A percentile compares a stretch with the other conserved stretches of the same genome.
phyloP scores from a whole-genome alignment of 2,888 invertebrate genomes.

The Sialis fuliginosa region DNA sequence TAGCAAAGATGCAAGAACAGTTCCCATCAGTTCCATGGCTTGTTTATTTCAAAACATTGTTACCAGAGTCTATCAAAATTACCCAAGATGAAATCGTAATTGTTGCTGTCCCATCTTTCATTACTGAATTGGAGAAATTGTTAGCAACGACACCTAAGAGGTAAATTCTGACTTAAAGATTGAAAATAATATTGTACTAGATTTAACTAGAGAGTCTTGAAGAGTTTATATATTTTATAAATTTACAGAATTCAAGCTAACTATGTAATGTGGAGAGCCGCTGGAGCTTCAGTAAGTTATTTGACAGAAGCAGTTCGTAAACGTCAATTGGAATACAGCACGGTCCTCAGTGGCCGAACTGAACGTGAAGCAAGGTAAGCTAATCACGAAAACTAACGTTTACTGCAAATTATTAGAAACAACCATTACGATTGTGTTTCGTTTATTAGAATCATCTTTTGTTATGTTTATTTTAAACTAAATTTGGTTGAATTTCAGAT shows the following conservation, averaged over 20 bases:
- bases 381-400: background rate
- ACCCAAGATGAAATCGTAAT: constrained; percentile 58
- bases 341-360: constrained; percentile 65
- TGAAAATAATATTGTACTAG: background rate
- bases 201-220: no score
- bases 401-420: no score
- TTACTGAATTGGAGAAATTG: constrained; percentile 47
- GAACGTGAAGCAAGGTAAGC: constrained; percentile 54
- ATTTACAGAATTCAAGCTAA: constrained; percentile 53
- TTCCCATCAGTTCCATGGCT: constrained; percentile 68
- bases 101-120: constrained; percentile 69
- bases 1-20: constrained; percentile 54
- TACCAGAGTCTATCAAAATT: constrained; percentile 45
- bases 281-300: constrained; percentile 64
- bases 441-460: no score
- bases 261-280: constrained; percentile 85
- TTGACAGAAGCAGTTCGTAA: constrained; percentile 60
- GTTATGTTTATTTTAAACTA: no score
- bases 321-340: constrained; percentile 63
- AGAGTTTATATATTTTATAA: no score
- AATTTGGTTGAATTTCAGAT: constrained; percentile 18
- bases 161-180: constrained; percentile 11
- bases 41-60: constrained; percentile 65
- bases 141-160: constrained; percentile 34
- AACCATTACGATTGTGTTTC: no score